phyloP scores from a whole-genome alignment of 2,797 vertebrate species.

The Huso huso region DNA sequence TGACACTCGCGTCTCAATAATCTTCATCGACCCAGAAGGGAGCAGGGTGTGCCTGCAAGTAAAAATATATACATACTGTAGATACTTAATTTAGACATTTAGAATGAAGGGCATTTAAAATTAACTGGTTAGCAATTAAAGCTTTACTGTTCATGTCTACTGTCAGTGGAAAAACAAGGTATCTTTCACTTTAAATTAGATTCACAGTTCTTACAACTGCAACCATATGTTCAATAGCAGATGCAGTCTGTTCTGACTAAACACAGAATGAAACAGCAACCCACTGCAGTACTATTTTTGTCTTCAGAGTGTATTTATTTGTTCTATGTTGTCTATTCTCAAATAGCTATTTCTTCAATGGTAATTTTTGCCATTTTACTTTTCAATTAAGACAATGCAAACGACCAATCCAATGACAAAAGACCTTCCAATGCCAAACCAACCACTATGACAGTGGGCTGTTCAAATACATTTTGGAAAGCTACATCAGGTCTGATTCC shows the following conservation, averaged over 20 bases:
- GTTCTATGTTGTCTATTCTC: too few relatives aligned
- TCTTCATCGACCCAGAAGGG: conserved; percentile 85
- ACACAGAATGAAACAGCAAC: neutral
- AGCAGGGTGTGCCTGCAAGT: conserved; percentile 77
- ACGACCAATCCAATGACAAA: too few relatives aligned
- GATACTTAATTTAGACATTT: conserved; percentile 26
- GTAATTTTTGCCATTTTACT: too few relatives aligned
- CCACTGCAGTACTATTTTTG: conserved; percentile 5
- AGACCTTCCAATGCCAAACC: too few relatives aligned
- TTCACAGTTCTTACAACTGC: neutral
- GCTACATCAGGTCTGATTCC: conserved; percentile 3
- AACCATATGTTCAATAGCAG: conserved; percentile 3
- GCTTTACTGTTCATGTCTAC: conserved; percentile 37
- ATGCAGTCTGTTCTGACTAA: neutral
- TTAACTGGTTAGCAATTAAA: conserved; percentile 40
- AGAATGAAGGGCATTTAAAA: conserved; percentile 43
- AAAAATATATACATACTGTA: conserved; percentile 2
- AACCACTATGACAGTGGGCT: neutral
- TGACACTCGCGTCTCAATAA: conserved; percentile 70
- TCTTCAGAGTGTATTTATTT: neutral
- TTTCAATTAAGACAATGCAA: too few relatives aligned
- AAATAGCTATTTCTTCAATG: too few relatives aligned
- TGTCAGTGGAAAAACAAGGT: conserved; percentile 26
- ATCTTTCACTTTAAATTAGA: neutral
- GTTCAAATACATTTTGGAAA: conserved; percentile 8